phyloP scores from a whole-genome alignment of 1,140 invertebrate species.

The Ridgeia piscesae region DNA sequence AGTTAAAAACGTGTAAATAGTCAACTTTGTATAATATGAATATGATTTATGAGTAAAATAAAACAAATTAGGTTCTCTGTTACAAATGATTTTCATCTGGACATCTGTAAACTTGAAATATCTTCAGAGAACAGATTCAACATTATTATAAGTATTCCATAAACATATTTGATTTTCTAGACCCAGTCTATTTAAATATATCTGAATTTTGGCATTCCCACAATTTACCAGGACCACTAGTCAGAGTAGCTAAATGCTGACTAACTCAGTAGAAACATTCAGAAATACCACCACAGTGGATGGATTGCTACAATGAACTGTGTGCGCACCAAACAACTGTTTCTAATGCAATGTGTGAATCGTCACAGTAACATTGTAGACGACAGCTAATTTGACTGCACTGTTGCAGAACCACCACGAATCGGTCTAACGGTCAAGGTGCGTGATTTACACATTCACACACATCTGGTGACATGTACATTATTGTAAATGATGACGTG shows the following conservation, averaged over 20 bases:
- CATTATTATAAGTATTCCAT: too few species aligned
- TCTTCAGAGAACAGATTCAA: too few species aligned
- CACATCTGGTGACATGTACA: not conserved
- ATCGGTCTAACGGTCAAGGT: not conserved
- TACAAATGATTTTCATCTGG: too few species aligned
- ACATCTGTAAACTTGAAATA: too few species aligned
- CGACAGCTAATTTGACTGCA: not conserved
- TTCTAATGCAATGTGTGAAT: not conserved
- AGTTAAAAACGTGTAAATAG: too few species aligned
- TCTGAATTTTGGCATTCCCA: too few species aligned
- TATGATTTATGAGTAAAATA: too few species aligned
- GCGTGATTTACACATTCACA: not conserved
- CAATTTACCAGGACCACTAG: too few species aligned
- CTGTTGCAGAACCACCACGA: not conserved
- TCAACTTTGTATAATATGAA: too few species aligned
- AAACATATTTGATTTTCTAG: too few species aligned
- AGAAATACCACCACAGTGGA: not conserved
- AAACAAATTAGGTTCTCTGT: too few species aligned
- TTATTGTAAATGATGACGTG: not conserved
- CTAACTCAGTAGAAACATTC: not conserved
- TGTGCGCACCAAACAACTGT: not conserved
- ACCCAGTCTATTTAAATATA: too few species aligned
- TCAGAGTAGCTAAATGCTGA: not conserved
- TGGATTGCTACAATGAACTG: not conserved
- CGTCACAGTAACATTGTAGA: not conserved